Percentiles rank a stretch among this genome's conserved stretches.
Conservation (phyloP, 2,888 invertebrate genomes). For the Drosophila quinaria region DNA sequence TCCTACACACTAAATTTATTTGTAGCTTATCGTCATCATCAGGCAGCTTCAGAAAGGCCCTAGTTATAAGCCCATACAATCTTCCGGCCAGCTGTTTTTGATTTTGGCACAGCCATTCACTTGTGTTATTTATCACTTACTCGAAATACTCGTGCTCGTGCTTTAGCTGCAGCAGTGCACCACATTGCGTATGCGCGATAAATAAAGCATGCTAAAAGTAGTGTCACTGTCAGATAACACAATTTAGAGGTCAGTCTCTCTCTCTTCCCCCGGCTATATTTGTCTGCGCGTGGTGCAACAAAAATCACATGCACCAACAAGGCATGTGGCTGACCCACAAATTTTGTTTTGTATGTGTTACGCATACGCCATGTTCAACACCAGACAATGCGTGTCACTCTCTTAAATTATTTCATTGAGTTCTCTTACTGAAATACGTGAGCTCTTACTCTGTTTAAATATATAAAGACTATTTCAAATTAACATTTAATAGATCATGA, state of each 20-base stretch:
- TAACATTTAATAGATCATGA: not conserved
- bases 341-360: slow-evolving; percentile 9
- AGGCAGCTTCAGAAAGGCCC: slow-evolving; percentile 2
- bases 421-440: not conserved
- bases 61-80: slow-evolving; percentile 6
- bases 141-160: slow-evolving; percentile 12
- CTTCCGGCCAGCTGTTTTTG: slow-evolving; percentile 22
- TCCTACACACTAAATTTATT: slow-evolving; percentile 32
- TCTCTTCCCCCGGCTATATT: not conserved
- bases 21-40: slow-evolving; percentile 19
- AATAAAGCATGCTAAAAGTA: slow-evolving; percentile 39
- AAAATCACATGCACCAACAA: slow-evolving; percentile 8
- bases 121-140: slow-evolving; percentile 28
- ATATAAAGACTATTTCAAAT: not conserved
- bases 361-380: slow-evolving; percentile 15
- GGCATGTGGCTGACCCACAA: slow-evolving; percentile 18
- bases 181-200: slow-evolving; percentile 59
- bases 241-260: slow-evolving; percentile 47
- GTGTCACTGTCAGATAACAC: slow-evolving; percentile 64
- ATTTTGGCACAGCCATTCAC: slow-evolving; percentile 37
- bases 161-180: slow-evolving; percentile 24
- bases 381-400: not conserved
- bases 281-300: slow-evolving; percentile 13
- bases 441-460: not conserved
- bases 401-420: slow-evolving; percentile 2